Evolutionary conservation across 2,888 invertebrate species (phyloP).

Genomic region (Drosophila cyrtoloma): DNA sequence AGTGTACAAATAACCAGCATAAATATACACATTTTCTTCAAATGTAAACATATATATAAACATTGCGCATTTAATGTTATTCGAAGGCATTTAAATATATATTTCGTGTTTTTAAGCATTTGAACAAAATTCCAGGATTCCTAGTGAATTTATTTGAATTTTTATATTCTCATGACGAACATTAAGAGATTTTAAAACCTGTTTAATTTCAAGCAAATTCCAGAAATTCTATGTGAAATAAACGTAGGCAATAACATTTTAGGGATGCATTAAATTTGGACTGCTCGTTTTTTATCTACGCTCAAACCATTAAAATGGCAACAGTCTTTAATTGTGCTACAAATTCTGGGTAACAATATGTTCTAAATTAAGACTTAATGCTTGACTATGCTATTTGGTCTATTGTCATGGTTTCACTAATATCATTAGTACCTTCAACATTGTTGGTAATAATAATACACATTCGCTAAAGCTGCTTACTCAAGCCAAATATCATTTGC

Average conservation of each 20-base stretch:
- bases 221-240: background rate
- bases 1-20: background rate
- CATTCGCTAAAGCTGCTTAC: slow-evolving; percentile 26
- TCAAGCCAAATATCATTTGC: slow-evolving; percentile 10
- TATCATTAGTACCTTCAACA: background rate
- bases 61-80: background rate
- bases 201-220: background rate
- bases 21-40: background rate
- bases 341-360: background rate
- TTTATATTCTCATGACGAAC: background rate
- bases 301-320: slow-evolving; percentile 1
- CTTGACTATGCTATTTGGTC: background rate
- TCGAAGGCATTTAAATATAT: background rate
- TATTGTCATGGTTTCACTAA: background rate
- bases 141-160: slow-evolving; percentile 3
- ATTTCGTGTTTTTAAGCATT: background rate
- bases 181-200: slow-evolving; percentile 16
- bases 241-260: slow-evolving; percentile 14
- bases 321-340: slow-evolving; percentile 10
- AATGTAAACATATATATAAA: background rate
- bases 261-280: slow-evolving; percentile 15
- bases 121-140: background rate
- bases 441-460: background rate
- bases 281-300: slow-evolving; percentile 8
- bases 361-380: slow-evolving; percentile 1